phyloP scores from a whole-genome alignment of 1,140 invertebrate species.

The Dreissena rostriformis region DNA sequence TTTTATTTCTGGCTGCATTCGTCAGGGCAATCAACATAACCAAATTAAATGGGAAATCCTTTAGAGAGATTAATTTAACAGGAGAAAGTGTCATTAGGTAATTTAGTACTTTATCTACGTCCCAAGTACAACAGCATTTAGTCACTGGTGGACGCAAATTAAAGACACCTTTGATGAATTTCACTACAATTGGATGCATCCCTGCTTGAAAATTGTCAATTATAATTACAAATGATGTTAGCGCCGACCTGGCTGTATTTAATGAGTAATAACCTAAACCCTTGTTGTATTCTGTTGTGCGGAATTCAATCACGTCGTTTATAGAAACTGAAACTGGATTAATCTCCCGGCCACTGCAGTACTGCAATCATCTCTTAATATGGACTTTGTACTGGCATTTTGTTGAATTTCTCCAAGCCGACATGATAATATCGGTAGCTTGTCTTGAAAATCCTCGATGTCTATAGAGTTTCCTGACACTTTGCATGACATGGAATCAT shows the following conservation, averaged over 20 bases:
- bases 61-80: no score
- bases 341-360: conserved; percentile 13
- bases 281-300: neutral
- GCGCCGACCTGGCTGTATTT: conserved; percentile 55
- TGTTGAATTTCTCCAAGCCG: neutral
- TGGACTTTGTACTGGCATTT: neutral
- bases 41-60: no score
- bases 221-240: conserved; percentile 37
- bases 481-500: conserved; percentile 33
- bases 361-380: conserved; percentile 29
- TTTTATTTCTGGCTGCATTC: conserved; percentile 18
- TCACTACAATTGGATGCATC: conserved; percentile 45
- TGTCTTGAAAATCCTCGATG: conserved; percentile 6
- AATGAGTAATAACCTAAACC: conserved; percentile 49
- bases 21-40: conserved; percentile 12
- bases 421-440: conserved; percentile 7
- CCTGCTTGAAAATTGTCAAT: conserved; percentile 37
- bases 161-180: conserved; percentile 31
- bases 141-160: neutral
- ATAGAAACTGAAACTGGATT: neutral
- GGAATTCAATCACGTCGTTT: neutral
- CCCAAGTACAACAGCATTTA: neutral
- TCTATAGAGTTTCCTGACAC: conserved; percentile 22
- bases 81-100: conserved; percentile 33
- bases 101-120: conserved; percentile 16